Evolutionary conservation across 1,140 invertebrate species (phyloP), one percentile per base, ranked within the genome.

Genomic region (Micrasema longulum): DNA sequence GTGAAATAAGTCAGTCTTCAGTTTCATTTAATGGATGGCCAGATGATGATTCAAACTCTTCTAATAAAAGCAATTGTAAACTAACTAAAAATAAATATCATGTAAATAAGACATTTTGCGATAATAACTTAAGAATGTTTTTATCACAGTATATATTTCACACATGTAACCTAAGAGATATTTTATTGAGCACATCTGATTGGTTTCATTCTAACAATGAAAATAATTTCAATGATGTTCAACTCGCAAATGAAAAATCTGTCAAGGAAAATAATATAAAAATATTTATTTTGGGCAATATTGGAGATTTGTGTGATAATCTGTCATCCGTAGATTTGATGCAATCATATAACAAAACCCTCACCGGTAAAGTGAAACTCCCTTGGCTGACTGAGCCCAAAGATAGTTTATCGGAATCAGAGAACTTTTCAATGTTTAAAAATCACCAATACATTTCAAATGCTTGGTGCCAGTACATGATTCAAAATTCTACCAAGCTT

Each of bases 361-460:
- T 74, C 64, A 20, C 23, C 63, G 76, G 80, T n/a, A n/a, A n/a
- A 16, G 71, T 77, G 26, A 62, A 73, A 20, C 31, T 57, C 23
- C 80, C 82, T 18, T 84, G 82, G 82, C 71, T 69, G 45, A 68
- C 52, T 20, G 41, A 53, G 23, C 80, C 81, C 73, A 74, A 57
- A 70, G 73, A 80, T 36, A 83, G 81, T 78, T 76, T 83, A 36
- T 79, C 80, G 60, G 82, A 83, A 71, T 75, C 64, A 53, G 81
- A 83, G 67, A 78, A 78, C 72, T 74, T 78, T 14, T 75, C 78
- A 10, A 73, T 69, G 67, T 83, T 79, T 72, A 73, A 76, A 45
- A 79, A 71, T 65, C 67, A 69, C 35, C 10, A 80, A 64, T 76
- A 79, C 26, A 22, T 78, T 12, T 78, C 70, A 66, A 75, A 41